phyloP scores from a whole-genome alignment of 2,888 invertebrate genomes.

The Dryocosmus kuriphilus region DNA sequence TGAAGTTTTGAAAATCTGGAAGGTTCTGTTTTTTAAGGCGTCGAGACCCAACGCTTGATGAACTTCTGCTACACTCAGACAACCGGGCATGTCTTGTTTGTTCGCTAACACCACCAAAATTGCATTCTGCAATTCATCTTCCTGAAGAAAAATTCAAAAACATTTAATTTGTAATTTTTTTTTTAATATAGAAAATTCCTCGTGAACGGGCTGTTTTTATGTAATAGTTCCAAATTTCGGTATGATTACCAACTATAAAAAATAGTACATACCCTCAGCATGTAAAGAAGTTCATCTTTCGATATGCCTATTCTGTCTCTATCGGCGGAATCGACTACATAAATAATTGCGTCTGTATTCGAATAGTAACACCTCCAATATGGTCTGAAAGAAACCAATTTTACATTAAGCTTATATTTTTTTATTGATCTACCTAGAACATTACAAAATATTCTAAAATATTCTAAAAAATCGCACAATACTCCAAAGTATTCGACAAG shows the following conservation, averaged over 20 bases:
- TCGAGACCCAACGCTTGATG: conserved; percentile 97
- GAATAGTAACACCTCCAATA: conserved; percentile 99
- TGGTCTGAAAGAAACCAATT: conserved; percentile 84
- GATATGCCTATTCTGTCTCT: conserved; percentile 99
- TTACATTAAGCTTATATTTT: too few species aligned
- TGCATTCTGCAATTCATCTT: conserved; percentile 97
- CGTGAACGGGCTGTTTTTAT: neutral
- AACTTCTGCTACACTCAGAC: conserved; percentile 97
- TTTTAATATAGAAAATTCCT: neutral
- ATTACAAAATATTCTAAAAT: too few species aligned
- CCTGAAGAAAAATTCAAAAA: conserved; percentile 80
- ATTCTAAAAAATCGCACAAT: too few species aligned
- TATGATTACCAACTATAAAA: conserved; percentile 11
- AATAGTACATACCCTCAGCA: conserved; percentile 89
- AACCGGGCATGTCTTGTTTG: conserved; percentile 99
- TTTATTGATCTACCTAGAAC: too few species aligned
- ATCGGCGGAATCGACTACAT: conserved; percentile 99
- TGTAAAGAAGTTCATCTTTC: conserved; percentile 97
- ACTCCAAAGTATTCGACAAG: too few species aligned
- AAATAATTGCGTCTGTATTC: conserved; percentile 99
- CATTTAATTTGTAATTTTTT: neutral
- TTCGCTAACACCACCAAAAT: conserved; percentile 98
- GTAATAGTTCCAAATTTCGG: neutral
- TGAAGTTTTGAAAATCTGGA: conserved; percentile 99
- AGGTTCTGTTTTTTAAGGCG: conserved; percentile 96